phyloP scores from a whole-genome alignment of 2,113 vertebrate species.

The Piaya cayana region DNA sequence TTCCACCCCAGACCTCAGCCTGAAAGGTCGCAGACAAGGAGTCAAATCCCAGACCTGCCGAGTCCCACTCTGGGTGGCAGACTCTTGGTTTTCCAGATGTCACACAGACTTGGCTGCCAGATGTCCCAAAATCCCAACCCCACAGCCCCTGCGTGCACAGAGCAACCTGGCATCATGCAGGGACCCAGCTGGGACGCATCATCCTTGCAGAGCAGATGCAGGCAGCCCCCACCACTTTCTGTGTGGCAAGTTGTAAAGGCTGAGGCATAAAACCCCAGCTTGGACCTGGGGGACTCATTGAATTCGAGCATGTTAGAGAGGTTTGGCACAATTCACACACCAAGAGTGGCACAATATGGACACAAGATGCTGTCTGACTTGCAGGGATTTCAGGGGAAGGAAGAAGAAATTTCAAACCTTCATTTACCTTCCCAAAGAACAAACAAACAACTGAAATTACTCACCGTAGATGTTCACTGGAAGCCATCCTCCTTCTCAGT shows the following conservation, averaged over 20 bases:
- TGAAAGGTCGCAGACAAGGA: neutral
- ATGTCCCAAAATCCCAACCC: neutral
- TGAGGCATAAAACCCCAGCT: neutral
- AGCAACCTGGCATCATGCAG: fast-evolving
- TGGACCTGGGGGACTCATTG: neutral
- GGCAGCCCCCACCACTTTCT: neutral
- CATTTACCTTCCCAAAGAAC: neutral
- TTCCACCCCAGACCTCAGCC: neutral
- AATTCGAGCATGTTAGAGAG: too few species aligned
- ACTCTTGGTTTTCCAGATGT: neutral
- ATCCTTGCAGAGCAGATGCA: fast-evolving
- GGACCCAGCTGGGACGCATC: neutral
- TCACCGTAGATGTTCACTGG: neutral
- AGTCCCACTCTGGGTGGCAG: neutral
- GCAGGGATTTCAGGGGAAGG: neutral
- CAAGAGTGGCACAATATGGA: fast-evolving
- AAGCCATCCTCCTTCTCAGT: neutral
- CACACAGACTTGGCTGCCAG: neutral
- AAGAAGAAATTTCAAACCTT: neutral
- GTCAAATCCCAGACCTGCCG: neutral
- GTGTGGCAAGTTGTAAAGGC: neutral
- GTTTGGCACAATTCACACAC: neutral
- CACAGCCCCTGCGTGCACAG: fast-evolving
- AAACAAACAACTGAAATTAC: neutral
- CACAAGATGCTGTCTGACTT: neutral